A percentile compares a stretch with the other conserved stretches of the same genome.
Conservation (phyloP, 2,797 vertebrate species). For the Chiloscyllium punctatum region DNA sequence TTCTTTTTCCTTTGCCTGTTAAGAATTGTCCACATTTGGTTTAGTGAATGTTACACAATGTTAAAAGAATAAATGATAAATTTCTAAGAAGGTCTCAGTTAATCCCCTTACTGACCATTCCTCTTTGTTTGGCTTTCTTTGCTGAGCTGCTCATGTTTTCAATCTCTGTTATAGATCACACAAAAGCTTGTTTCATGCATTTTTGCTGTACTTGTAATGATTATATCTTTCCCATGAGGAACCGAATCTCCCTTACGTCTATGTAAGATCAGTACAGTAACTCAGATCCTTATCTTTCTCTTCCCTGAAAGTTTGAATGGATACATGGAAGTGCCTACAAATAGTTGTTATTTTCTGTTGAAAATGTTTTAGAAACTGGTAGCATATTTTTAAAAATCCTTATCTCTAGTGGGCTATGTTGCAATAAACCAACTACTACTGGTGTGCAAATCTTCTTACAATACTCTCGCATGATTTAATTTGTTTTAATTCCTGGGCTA, state of each 20-base stretch:
- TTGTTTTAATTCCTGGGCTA: background rate
- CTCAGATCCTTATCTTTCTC: background rate
- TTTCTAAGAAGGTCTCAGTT: background rate
- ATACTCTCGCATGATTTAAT: background rate
- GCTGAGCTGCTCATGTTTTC: background rate
- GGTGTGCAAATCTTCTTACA: background rate
- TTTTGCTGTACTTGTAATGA: background rate
- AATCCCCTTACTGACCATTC: background rate
- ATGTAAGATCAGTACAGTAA: background rate
- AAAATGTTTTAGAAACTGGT: background rate
- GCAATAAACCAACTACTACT: background rate
- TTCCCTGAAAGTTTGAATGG: background rate
- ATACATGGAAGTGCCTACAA: background rate
- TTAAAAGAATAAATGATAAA: background rate
- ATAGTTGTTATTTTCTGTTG: background rate
- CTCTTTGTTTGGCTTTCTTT: background rate
- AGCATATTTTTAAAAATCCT: too few species aligned
- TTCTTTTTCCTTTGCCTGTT: background rate
- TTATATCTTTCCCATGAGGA: background rate
- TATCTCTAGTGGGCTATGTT: too few species aligned
- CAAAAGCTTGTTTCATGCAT: background rate
- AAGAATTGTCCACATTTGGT: background rate
- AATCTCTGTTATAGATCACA: background rate
- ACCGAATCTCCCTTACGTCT: background rate
- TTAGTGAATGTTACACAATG: background rate